Evolutionary conservation across 1,140 invertebrate genomes (phyloP).

Genomic region (Rhizoglyphus robini): DNA sequence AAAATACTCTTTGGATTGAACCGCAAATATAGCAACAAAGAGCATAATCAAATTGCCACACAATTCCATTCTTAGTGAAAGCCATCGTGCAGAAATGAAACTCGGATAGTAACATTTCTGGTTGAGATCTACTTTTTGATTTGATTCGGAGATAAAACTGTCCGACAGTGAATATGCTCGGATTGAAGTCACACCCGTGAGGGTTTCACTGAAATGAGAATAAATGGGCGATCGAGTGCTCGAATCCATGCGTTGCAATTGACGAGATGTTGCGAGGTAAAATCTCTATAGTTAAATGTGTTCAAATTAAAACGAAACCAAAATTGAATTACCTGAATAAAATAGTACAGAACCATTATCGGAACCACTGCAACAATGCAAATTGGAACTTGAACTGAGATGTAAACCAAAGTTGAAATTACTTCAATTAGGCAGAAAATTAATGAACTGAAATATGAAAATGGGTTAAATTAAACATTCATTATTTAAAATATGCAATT

Average conservation of each 20-base stretch:
- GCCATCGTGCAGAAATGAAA: slow-evolving; percentile 73
- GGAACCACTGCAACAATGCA: slow-evolving; percentile 44
- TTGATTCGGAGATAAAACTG: slow-evolving; percentile 54
- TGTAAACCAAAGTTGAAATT: slow-evolving; percentile 40
- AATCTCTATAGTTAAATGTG: slow-evolving; percentile 14
- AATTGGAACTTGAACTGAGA: slow-evolving; percentile 41
- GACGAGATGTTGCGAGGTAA: slow-evolving; percentile 12
- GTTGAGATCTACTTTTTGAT: slow-evolving; percentile 68
- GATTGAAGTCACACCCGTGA: slow-evolving; percentile 42
- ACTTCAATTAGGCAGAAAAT: slow-evolving; percentile 33
- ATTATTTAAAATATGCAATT: slow-evolving; percentile 8
- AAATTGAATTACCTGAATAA: slow-evolving; percentile 37
- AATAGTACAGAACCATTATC: slow-evolving; percentile 40
- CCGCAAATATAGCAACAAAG: slow-evolving; percentile 72
- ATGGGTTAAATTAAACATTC: neutral
- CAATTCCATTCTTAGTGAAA: slow-evolving; percentile 77
- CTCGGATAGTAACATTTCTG: slow-evolving; percentile 75
- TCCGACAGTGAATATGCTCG: slow-evolving; percentile 39
- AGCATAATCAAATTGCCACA: slow-evolving; percentile 82
- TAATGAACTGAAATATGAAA: slow-evolving; percentile 23
- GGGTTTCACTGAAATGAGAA: slow-evolving; percentile 43
- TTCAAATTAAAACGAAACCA: slow-evolving; percentile 3
- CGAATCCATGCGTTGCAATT: slow-evolving; percentile 35
- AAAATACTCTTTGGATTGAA: slow-evolving; percentile 49
- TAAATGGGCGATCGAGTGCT: slow-evolving; percentile 42